phyloP scores from a whole-genome alignment of 2,888 invertebrate genomes.

The Philonicus albiceps region DNA sequence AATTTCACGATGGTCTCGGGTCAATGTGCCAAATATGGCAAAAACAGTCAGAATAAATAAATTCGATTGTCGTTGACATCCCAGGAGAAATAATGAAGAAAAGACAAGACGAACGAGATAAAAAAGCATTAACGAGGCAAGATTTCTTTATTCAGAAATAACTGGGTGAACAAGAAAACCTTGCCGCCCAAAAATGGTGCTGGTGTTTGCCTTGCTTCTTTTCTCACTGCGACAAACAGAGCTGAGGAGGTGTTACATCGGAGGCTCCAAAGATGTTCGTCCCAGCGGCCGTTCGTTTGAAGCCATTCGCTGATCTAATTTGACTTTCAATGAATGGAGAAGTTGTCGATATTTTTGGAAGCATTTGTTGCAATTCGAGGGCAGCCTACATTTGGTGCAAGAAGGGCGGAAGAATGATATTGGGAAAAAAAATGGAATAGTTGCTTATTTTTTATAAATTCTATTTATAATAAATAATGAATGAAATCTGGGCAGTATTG shows the following conservation, averaged over 20 bases:
- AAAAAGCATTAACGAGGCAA: constrained; percentile 26
- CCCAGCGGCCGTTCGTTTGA: neutral
- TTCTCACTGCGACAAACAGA: neutral
- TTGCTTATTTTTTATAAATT: neutral
- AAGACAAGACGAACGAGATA: neutral
- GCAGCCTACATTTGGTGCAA: neutral
- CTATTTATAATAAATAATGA: too few relatives aligned
- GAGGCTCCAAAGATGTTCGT: neutral
- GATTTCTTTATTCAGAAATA: constrained; percentile 36
- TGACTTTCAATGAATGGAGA: neutral
- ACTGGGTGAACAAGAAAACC: constrained; percentile 41
- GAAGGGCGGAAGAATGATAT: neutral
- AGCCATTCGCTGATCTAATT: neutral
- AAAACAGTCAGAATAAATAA: constrained; percentile 11
- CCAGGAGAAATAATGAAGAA: neutral
- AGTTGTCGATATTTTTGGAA: neutral
- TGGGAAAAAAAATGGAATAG: neutral
- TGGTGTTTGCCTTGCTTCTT: neutral
- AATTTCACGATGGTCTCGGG: constrained; percentile 18
- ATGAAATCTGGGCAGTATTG: too few relatives aligned
- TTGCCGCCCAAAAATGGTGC: constrained; percentile 34
- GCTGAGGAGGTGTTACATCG: constrained; percentile 19
- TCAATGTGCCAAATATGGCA: constrained; percentile 40
- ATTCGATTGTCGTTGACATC: constrained; percentile 11
- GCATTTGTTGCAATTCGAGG: neutral